Conservation (phyloP, 2,113 vertebrate genomes). For the Danio rerio region GRCz12tu NC_133193.1:7216501-7217000, state of each 20-base stretch:
- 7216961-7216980: constrained; percentile 72
- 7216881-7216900: constrained; percentile 89
- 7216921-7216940: constrained; percentile 91
- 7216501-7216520: constrained; percentile 95
- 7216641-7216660: constrained; percentile 95
- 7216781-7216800: constrained; percentile 3
- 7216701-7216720: constrained; percentile 92
- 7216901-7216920: constrained; percentile 92
- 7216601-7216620: constrained; percentile 90
- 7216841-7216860: constrained; percentile 81
- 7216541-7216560: constrained; percentile 76
- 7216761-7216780: not conserved
- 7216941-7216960: constrained; percentile 90
- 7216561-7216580: constrained; percentile 62
- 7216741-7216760: not conserved
- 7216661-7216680: constrained; percentile 93
- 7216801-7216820: constrained; percentile 36
- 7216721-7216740: constrained; percentile 81
- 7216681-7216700: constrained; percentile 93
- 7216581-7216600: constrained; percentile 87
- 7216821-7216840: constrained; percentile 69
- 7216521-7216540: constrained; percentile 95
- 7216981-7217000: constrained; percentile 23
- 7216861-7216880: constrained; percentile 91
- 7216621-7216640: constrained; percentile 95